phyloP scores from a whole-genome alignment of 2,797 vertebrate genomes.

The Pachyuromys duprasi region DNA sequence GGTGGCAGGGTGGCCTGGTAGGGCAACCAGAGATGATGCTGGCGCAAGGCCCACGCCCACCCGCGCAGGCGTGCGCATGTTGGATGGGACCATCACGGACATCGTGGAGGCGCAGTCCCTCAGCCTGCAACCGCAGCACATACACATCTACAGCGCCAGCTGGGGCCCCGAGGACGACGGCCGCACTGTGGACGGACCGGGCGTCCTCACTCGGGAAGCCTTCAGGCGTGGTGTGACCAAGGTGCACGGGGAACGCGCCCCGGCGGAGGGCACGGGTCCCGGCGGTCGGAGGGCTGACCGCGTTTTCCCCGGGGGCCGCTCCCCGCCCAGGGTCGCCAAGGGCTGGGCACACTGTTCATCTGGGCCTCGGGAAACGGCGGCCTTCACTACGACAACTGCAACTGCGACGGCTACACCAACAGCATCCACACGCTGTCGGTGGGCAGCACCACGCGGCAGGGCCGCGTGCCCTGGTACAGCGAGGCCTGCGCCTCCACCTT shows the following conservation, averaged over 20 bases:
- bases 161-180: conserved; percentile 95
- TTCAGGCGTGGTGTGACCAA: conserved; percentile 85
- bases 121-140: conserved; percentile 92
- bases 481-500: conserved; percentile 94
- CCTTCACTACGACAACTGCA: conserved; percentile 92
- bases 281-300: background rate
- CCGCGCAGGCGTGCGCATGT: conserved; percentile 92
- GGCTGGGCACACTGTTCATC: conserved; percentile 94
- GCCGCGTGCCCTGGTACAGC: conserved; percentile 92
- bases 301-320: fast-evolving
- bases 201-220: conserved; percentile 89
- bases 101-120: conserved; percentile 93
- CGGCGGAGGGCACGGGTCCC: fast-evolving
- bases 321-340: conserved; percentile 90
- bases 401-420: conserved; percentile 94
- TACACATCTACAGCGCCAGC: conserved; percentile 96
- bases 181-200: conserved; percentile 93
- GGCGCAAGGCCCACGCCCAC: background rate
- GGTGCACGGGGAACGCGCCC: conserved; percentile 57
- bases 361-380: conserved; percentile 96
- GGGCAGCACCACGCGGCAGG: conserved; percentile 91
- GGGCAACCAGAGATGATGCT: background rate
- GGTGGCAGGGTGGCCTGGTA: background rate
- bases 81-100: conserved; percentile 93
- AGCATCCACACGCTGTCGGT: conserved; percentile 94